These are phyloP conservation scores for Troilus luridus DNA, from an alignment of 2,888 invertebrate species.

Conservation along the genomic window DNA sequence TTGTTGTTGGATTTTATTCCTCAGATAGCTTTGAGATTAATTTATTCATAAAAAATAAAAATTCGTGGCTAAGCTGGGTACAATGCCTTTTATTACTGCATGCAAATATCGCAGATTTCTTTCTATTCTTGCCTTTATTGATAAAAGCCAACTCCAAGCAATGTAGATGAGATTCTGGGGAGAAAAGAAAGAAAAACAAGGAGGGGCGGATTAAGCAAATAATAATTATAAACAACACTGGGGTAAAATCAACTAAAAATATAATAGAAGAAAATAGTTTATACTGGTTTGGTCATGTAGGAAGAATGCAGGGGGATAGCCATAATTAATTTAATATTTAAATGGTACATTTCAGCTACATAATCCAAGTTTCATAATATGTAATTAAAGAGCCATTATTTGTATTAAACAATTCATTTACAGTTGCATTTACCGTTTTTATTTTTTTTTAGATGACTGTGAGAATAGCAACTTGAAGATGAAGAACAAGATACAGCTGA, in stretches of 20 bases:
- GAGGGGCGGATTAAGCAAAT: too few relatives aligned
- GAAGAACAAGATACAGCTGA: conserved; percentile 35
- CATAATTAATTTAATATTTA: not conserved
- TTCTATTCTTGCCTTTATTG: too few relatives aligned
- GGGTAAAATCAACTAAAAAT: too few relatives aligned
- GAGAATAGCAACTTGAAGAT: conserved; percentile 29
- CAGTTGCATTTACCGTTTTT: not conserved
- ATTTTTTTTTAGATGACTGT: conserved; percentile 7
- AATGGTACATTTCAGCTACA: not conserved
- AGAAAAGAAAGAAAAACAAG: too few relatives aligned
- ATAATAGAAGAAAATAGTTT: too few relatives aligned
- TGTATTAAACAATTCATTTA: not conserved
- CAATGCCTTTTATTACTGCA: not conserved
- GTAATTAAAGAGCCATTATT: not conserved
- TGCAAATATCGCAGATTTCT: too few relatives aligned
- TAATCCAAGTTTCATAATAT: not conserved
- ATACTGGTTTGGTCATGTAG: too few relatives aligned
- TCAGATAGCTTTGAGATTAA: not conserved
- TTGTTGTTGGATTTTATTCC: not conserved
- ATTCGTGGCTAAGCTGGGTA: not conserved
- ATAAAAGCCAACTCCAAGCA: too few relatives aligned
- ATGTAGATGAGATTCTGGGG: too few relatives aligned
- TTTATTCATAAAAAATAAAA: not conserved
- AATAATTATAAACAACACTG: too few relatives aligned
- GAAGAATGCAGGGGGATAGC: too few relatives aligned